Evolutionary conservation across 2,888 invertebrate genomes (phyloP), one percentile per base, ranked within the genome.

Genomic region (Patella caerulea): DNA sequence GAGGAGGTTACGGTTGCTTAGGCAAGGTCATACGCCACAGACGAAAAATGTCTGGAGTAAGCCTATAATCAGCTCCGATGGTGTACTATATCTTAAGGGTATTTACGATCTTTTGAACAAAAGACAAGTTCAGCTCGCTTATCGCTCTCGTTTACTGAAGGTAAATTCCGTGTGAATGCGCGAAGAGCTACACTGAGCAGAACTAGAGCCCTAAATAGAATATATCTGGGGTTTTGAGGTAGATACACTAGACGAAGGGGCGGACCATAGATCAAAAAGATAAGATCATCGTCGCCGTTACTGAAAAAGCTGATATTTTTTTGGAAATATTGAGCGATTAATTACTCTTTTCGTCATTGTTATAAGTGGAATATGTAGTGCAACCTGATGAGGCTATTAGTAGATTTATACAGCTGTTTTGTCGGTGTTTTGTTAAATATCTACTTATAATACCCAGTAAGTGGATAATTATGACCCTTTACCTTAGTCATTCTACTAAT

Each of bases 31-130:
- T 24, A 65, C 24, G 24, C 65, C 24, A 65, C 19, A 12, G 65
- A 65, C 65, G 19, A 11, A 24, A 65, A 24, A 19, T 65, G 65
- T 65, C 65, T 65, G 14, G 19, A 19, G 9, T 65, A 65, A 65
- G 65, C 65, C 65, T 65, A 65, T 65, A 65, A 65, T 65, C 65
- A 65, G 65, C 19, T 65, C 45, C 45, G 45, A 45, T 45, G 45
- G 45, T 45, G 45, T 45, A 45, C 45, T 45, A 45, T 45, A 45
- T 45, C 45, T 45, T 45, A 45, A 45, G 45, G 45, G 45, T 45
- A 45, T 45, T 45, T 45, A 45, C 45, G 45, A 9, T 45, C 9
- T 45, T 45, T 45, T 45, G 45, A 45, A 45, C 45, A 45, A 45
- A 45, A 45, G 45, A 45, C 45, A 7, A 45, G 45, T 45, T 45